Evolutionary conservation across 2,888 invertebrate genomes (phyloP).

Genomic region (Yponomeuta sedellus): DNA sequence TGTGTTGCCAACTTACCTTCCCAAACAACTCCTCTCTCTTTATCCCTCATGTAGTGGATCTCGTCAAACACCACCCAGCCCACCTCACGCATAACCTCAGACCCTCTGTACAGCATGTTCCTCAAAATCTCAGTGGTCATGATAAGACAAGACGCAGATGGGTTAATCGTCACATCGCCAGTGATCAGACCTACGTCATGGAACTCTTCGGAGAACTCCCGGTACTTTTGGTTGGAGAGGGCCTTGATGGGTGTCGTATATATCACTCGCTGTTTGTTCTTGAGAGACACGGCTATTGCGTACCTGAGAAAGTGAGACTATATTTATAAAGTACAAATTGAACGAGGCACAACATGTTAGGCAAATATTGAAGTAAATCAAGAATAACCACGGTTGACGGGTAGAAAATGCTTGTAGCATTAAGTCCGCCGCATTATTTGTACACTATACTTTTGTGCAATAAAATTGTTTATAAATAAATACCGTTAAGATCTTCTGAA

Average conservation of each 20-base stretch:
- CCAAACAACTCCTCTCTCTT: conserved; percentile 99
- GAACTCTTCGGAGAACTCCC: conserved; percentile 98
- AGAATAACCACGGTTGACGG: too few relatives aligned
- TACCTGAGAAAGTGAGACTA: conserved; percentile 73
- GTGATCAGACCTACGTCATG: conserved; percentile 98
- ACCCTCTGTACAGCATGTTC: conserved; percentile 98
- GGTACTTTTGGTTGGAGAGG: conserved; percentile 98
- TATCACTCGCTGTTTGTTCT: conserved; percentile 97
- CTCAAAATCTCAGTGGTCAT: conserved; percentile 99
- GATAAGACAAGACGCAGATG: conserved; percentile 96
- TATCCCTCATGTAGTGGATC: conserved; percentile 99
- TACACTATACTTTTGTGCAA: too few relatives aligned
- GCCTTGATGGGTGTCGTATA: conserved; percentile 99
- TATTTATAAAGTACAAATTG: conserved; percentile 5
- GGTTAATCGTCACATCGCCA: conserved; percentile 99
- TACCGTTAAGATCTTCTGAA: too few relatives aligned
- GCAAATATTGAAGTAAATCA: too few relatives aligned
- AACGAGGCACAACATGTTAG: too few relatives aligned
- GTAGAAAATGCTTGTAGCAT: too few relatives aligned
- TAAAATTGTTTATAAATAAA: too few relatives aligned
- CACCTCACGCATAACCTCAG: conserved; percentile 99
- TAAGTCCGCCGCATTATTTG: too few relatives aligned
- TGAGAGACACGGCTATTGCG: conserved; percentile 95
- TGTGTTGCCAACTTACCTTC: conserved; percentile 72
- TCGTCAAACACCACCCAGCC: conserved; percentile 99